phyloP scores from a whole-genome alignment of 2,888 invertebrate genomes.

The Rhamnusium bicolor region DNA sequence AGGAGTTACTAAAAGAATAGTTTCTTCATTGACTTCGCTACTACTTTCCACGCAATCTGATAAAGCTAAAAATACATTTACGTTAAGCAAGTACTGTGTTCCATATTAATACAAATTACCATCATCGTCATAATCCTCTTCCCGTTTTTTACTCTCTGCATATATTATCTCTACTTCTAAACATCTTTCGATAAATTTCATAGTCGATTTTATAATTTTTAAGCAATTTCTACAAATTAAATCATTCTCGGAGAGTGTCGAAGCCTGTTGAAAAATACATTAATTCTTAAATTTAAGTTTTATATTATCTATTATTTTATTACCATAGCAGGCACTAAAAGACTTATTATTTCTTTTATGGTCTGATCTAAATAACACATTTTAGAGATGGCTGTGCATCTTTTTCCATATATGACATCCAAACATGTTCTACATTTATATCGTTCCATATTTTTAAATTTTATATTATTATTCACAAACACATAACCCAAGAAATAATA shows the following conservation, averaged over 20 bases:
- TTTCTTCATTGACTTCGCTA: not conserved
- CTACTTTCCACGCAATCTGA: not conserved
- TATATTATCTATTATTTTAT: not conserved
- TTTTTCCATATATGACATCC: not conserved
- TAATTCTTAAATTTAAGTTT: not conserved
- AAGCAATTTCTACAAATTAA: constrained; percentile 12
- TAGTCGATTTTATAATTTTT: not conserved
- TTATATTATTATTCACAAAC: not conserved
- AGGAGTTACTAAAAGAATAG: not conserved
- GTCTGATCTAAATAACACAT: constrained; percentile 13
- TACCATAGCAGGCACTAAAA: constrained; percentile 24
- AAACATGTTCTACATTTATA: constrained; percentile 15
- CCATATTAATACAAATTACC: not conserved
- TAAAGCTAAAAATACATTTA: not conserved
- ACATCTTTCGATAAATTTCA: constrained; percentile 20
- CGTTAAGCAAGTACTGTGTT: not conserved
- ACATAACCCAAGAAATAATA: not conserved
- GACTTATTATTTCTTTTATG: not conserved
- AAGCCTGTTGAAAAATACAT: not conserved
- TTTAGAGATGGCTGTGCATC: not conserved
- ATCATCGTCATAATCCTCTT: not conserved
- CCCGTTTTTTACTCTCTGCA: not conserved
- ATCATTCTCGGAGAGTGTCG: constrained; percentile 6
- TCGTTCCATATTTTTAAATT: not conserved
- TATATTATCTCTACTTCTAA: constrained; percentile 9